These are phyloP conservation scores for Montipora sp. DNA, from an alignment of 64 coral and sea anemone species.

Conservation along the genomic window DNA sequence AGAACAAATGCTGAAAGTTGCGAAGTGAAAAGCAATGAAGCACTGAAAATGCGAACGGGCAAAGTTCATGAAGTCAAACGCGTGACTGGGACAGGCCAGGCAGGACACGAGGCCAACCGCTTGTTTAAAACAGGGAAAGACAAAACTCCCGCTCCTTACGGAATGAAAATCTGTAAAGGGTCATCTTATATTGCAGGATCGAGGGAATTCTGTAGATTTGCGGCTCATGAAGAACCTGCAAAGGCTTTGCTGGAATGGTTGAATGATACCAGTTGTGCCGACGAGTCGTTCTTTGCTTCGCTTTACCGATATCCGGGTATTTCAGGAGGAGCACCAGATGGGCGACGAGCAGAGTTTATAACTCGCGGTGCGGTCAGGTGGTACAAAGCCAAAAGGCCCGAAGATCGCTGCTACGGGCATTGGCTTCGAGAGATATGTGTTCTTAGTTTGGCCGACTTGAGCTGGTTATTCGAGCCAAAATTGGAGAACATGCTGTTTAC, in stretches of 20 bases:
- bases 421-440: conserved; percentile 15
- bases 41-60: not conserved
- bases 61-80: not conserved
- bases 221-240: not conserved
- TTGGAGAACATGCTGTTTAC: not conserved
- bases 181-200: conserved; percentile 24
- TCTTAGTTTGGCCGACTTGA: conserved; percentile 18
- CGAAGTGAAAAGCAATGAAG: not conserved
- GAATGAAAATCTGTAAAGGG: conserved; percentile 10
- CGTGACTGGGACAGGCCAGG: too few relatives aligned
- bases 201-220: conserved; percentile 14
- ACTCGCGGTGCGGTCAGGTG: not conserved
- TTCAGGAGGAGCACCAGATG: not conserved
- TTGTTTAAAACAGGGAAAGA: not conserved
- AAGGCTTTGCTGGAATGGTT: conserved; percentile 13
- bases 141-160: not conserved
- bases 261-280: not conserved
- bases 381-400: not conserved
- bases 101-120: not conserved
- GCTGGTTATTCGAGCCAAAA: not conserved
- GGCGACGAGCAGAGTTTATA: not conserved
- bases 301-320: not conserved
- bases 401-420: conserved; percentile 7
- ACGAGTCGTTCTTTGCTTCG: conserved; percentile 16
- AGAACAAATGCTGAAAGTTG: conserved; percentile 36